A percentile compares a stretch with the other conserved stretches of the same genome.
These are phyloP conservation scores for Gerris buenoi DNA, from an alignment of 1,140 invertebrate genomes.

Conservation along the genomic window DNA sequence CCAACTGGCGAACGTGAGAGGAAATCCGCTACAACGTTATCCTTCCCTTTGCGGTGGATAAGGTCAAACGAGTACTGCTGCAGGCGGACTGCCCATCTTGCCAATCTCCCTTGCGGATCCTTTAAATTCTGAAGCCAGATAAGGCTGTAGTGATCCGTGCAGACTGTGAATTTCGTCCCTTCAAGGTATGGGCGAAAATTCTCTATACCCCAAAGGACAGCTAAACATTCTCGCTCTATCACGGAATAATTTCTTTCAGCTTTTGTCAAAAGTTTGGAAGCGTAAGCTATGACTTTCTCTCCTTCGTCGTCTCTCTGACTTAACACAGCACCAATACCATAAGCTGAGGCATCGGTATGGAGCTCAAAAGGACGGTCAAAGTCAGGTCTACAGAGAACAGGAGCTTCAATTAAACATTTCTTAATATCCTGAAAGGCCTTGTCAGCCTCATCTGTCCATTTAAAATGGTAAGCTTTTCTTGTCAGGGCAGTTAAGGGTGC, in stretches of 20 bases:
- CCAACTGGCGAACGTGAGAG: too few relatives aligned
- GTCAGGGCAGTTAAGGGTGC: constrained; percentile 24
- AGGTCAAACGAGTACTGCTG: too few relatives aligned
- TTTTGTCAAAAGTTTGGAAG: constrained; percentile 26
- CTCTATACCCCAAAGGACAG: constrained; percentile 29
- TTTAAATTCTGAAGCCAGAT: constrained; percentile 33
- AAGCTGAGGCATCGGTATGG: constrained; percentile 22
- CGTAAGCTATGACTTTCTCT: constrained; percentile 29
- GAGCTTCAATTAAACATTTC: constrained; percentile 14
- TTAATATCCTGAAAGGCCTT: constrained; percentile 22
- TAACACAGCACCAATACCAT: constrained; percentile 23
- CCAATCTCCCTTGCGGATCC: too few relatives aligned
- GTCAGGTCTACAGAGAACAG: constrained; percentile 20
- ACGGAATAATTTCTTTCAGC: constrained; percentile 31
- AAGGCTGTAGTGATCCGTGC: constrained; percentile 33
- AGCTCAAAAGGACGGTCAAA: constrained; percentile 21
- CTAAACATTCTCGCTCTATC: constrained; percentile 32
- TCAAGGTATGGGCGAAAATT: constrained; percentile 26
- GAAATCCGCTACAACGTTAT: too few relatives aligned
- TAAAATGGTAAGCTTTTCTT: constrained; percentile 20
- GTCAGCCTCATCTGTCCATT: constrained; percentile 6
- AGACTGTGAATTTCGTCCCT: constrained; percentile 27
- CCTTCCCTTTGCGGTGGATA: too few relatives aligned
- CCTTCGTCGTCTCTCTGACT: constrained; percentile 19
- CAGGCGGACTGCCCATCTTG: too few relatives aligned